Conservation (phyloP, 1,140 invertebrate species). For the Portunus trituberculatus region DNA sequence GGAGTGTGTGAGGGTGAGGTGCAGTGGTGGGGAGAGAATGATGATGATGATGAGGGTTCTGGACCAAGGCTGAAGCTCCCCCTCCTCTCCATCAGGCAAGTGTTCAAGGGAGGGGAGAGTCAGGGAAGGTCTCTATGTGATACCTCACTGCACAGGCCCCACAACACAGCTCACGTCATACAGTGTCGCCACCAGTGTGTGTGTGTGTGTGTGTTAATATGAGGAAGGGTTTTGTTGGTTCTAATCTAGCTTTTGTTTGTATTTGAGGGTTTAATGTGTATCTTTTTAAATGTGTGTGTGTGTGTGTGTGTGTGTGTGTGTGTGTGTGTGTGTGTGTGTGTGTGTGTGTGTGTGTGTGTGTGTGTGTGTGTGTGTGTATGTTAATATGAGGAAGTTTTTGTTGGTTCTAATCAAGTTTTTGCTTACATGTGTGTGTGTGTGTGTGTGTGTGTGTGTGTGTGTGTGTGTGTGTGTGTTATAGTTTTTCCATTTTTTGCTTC, state of each 20-base stretch:
- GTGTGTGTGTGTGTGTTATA: too few species aligned
- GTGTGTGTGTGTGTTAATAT: not conserved
- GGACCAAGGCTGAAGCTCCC: too few species aligned
- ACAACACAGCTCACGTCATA: not conserved
- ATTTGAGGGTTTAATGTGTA: not conserved
- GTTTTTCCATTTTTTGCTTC: too few species aligned
- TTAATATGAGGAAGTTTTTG: not conserved
- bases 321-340: not conserved
- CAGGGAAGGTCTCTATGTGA: not conserved
- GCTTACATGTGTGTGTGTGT: not conserved
- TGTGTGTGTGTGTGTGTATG: not conserved
- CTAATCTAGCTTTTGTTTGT: not conserved
- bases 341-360: not conserved
- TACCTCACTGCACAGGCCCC: not conserved
- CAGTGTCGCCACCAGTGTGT: not conserved
- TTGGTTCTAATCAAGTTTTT: not conserved
- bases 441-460: not conserved
- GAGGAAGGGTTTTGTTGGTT: not conserved
- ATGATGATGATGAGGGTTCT: not conserved
- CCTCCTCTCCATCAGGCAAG: too few species aligned
- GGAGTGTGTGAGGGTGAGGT: not conserved
- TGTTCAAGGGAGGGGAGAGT: too few species aligned
- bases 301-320: not conserved
- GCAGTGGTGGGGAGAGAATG: not conserved
- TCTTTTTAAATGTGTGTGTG: not conserved